Base-by-base conservation (phyloP, 2,797 vertebrate species). In the Bovichtus variegatus region DNA sequence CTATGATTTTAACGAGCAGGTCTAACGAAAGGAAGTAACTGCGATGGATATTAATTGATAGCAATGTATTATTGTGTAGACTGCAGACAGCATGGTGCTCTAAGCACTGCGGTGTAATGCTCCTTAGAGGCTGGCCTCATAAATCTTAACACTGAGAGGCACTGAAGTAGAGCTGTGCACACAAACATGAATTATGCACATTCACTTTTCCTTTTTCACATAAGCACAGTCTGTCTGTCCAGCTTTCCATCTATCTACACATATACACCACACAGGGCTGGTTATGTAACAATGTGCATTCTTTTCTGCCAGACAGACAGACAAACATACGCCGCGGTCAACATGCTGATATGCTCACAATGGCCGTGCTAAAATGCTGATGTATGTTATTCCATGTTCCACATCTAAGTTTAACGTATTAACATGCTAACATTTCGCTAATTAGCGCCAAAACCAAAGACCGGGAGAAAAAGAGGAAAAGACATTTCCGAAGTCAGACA, bases 101-200 rank as follows among this genome's bases (percentile, higher is more conserved):
- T 76, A 23, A 76, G 73, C 25, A 27, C 64, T 5, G 25, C 57
- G 53, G n/a, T 71, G 38, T 57, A 57, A 57, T 34, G 27, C 36
- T 80, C 18, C 0, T n/a, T 12, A 31, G 53, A 67, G 36, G 41
- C 60, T 13, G 25, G 50, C 27, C 58, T 80, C 59, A 64, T 88
- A 73, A 78, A 85, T 78, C 67, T 46, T 29, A 46, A 64, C 18
- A 29, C 25, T 43, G 47, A 78, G 64, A 78, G 27, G 47, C 70
- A 40, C 59, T 59, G 34, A 34, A 38, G 47, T 62, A 16, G 66
- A 75, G 43, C 60, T 49, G 41, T 16, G 13, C 68, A 58, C 40
- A 21, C 43, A 15, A 0, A 44, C 59, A 79, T 82, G 15, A 80
- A 81, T 83, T 67, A 85, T 87, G 41, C 64, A 74, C 21, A 16